Conservation (phyloP, 1,140 invertebrate species). For the Heliconius melpomene region DNA sequence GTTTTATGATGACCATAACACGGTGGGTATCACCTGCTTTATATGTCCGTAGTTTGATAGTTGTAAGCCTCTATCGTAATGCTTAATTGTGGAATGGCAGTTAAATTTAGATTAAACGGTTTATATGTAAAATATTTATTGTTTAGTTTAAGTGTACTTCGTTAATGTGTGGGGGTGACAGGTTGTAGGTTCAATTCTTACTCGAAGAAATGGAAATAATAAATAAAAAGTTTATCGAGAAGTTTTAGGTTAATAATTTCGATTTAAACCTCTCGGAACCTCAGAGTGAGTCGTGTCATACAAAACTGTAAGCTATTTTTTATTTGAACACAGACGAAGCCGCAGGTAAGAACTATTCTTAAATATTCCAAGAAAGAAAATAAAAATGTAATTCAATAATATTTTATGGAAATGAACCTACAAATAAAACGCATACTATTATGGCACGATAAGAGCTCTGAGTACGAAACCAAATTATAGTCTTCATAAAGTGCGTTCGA, state of each 20-base stretch:
- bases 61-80: conserved; percentile 31
- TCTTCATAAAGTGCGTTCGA: conserved; percentile 25
- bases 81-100: conserved; percentile 23
- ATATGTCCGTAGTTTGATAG: conserved; percentile 32
- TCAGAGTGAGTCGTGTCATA: no score
- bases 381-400: conserved; percentile 2
- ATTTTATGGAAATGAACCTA: conserved; percentile 1
- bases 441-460: conserved; percentile 13
- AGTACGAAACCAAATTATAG: conserved; percentile 28
- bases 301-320: background rate
- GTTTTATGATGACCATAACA: conserved; percentile 32
- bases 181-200: no score
- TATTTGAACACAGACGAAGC: background rate
- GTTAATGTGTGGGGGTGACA: no score
- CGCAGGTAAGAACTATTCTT: background rate
- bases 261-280: no score
- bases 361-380: background rate
- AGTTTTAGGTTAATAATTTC: no score
- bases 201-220: no score
- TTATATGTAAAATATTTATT: conserved; percentile 2
- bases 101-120: conserved; percentile 30
- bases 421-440: conserved; percentile 7
- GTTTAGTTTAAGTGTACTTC: background rate
- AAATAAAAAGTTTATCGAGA: no score
- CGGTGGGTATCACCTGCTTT: conserved; percentile 29